Conservation (phyloP, 2,113 vertebrate species). For the Bos indicus region DNA sequence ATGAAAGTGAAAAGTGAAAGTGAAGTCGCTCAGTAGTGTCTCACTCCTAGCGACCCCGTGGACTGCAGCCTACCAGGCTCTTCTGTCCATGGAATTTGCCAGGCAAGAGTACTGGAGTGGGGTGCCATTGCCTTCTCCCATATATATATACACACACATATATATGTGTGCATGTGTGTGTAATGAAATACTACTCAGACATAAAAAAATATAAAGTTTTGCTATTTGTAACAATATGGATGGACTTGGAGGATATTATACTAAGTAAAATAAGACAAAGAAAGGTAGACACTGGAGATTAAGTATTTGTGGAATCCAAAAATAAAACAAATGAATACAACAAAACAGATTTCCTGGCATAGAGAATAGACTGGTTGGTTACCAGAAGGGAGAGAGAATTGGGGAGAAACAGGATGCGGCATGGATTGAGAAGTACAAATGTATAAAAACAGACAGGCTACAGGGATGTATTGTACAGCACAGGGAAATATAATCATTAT, state of each 20-base stretch:
- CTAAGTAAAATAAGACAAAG: not conserved
- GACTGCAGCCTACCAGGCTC: too few relatives aligned
- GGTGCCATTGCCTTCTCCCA: too few relatives aligned
- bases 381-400: not conserved
- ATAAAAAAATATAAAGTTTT: not conserved
- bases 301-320: not conserved
- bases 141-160: accelerated
- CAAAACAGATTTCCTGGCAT: not conserved
- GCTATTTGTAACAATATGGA: not conserved
- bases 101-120: too few relatives aligned
- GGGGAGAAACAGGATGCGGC: not conserved
- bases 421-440: not conserved
- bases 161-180: not conserved
- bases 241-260: not conserved
- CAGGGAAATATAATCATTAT: not conserved
- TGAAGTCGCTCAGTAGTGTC: too few relatives aligned
- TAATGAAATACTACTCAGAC: not conserved
- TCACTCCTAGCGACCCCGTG: too few relatives aligned
- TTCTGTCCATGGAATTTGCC: too few relatives aligned
- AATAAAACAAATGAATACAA: not conserved
- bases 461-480: not conserved
- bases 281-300: not conserved
- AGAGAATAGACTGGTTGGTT: not conserved
- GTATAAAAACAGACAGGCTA: not conserved
- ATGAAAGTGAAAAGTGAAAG: too few relatives aligned